Base-by-base conservation (phyloP, 2,797 vertebrate genomes). In the Glyptemys insculpta region DNA sequence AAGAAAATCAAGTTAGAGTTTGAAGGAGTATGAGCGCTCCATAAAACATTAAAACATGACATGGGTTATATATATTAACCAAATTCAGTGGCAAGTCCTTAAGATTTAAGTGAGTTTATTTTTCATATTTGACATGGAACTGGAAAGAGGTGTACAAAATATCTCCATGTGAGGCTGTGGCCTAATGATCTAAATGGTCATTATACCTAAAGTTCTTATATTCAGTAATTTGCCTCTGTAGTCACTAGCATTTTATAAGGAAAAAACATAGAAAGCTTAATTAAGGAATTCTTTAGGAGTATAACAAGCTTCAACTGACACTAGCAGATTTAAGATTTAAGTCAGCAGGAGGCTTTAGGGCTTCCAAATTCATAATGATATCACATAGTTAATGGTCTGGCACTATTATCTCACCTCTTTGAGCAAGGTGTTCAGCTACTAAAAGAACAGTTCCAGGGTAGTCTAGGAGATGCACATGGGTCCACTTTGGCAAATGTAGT, bases 271-370 rank as follows among this genome's bases (percentile, higher is more conserved):
- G 5, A 85, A 49, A 29, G 83, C 87, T 91, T 93, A 91, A 87
- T 95, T 93, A 94, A 87, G 81, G 79, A 85, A 88, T 88, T 90
- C 84, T 62, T 94, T 85, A 85, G 91, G 90, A 94, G 78, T 31
- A 88, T 79, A 94, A 92, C 23, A 88, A 92, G 3, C 37, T 12
- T 92, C 74, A 92, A 52, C 80, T 44, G 41, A 78, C 50, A 82
- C 16, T 88, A 53, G 15, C 50, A 25, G 54, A 83, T 80, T 83
- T 86, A 82, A 91, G 86, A 37, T 6, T 37, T 83, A 85, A 84
- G 81, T 89, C 91, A 94, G 76, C 56, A 90, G 52, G 15, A 89
- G 52, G 80, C 44, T 93, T 34, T 78, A n/a, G 1, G 87, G 37
- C 52, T 95, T 92, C 84, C 87, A 90, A 85, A 83, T 78, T 80